Evolutionary conservation across 2,797 vertebrate species (phyloP).

Genomic region (Hapalemur alaotrensis): DNA sequence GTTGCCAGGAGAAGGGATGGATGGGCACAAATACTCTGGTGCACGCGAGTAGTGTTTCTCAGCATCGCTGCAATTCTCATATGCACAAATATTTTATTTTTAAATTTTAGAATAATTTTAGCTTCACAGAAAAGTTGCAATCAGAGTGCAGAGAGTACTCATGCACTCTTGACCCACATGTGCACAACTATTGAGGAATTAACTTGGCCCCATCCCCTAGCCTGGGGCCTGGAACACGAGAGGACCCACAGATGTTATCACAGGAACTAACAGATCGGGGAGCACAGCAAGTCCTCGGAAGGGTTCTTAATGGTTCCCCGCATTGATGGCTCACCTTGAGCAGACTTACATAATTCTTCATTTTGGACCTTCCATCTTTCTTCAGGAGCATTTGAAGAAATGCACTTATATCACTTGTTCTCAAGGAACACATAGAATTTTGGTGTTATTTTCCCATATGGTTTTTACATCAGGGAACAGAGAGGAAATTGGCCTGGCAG

Average conservation of each 20-base stretch:
- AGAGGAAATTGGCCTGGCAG: background rate
- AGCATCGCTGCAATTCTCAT: background rate
- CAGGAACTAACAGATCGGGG: background rate
- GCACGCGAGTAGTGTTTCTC: background rate
- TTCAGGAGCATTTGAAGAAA: background rate
- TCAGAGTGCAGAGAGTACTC: background rate
- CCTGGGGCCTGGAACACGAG: background rate
- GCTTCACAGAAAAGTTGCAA: background rate
- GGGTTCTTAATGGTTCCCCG: background rate
- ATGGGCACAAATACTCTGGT: background rate
- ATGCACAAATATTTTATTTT: background rate
- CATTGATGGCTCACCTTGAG: background rate
- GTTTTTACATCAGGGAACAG: background rate
- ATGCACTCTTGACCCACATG: background rate
- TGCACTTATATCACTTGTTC: background rate
- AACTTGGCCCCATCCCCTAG: background rate
- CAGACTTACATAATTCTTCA: background rate
- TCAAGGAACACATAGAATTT: background rate
- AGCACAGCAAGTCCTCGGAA: accelerated
- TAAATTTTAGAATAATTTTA: background rate
- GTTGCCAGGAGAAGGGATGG: background rate
- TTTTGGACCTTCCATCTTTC: background rate
- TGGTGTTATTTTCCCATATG: background rate
- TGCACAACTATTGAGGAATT: background rate
- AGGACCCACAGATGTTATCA: background rate